Evolutionary conservation across 1,140 invertebrate genomes (phyloP).

Genomic region (Tyrophagus putrescentiae): DNA sequence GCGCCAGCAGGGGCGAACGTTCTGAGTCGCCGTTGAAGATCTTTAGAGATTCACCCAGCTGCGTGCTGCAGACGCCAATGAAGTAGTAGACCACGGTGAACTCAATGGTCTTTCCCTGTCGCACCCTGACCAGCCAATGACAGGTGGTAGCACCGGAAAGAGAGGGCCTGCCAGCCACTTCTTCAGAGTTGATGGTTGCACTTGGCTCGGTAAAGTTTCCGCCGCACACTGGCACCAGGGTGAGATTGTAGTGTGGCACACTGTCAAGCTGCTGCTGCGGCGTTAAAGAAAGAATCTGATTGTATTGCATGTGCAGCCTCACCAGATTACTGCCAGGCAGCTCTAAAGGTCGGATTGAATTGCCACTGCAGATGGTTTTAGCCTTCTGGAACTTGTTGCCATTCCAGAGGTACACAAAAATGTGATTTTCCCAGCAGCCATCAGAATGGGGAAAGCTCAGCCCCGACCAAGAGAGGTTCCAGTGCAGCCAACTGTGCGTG

Average conservation of each 20-base stretch:
- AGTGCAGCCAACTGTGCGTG: no score
- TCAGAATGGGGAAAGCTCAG: no score
- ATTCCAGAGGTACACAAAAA: no score
- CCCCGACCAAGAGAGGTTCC: no score
- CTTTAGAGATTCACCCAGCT: slow-evolving; percentile 36
- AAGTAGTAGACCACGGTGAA: slow-evolving; percentile 45
- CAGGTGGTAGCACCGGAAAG: no score
- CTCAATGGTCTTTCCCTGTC: slow-evolving; percentile 49
- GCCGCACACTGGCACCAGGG: slow-evolving; percentile 44
- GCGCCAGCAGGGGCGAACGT: slow-evolving; percentile 56
- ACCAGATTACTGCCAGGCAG: no score
- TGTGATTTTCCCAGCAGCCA: no score
- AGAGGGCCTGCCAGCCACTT: slow-evolving; percentile 27
- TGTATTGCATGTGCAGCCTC: no score
- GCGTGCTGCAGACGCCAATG: no score
- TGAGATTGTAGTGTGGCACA: slow-evolving; percentile 44
- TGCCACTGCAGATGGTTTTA: no score
- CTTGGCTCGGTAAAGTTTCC: slow-evolving; percentile 36
- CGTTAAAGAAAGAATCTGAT: slow-evolving; percentile 33
- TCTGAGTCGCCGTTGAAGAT: slow-evolving; percentile 52
- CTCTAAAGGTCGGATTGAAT: no score
- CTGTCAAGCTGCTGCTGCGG: slow-evolving; percentile 37
- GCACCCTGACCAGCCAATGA: slow-evolving; percentile 53
- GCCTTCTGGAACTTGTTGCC: no score
- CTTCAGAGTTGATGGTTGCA: slow-evolving; percentile 40